Percentiles rank a stretch among this genome's conserved stretches.
Evolutionary conservation across 2,113 vertebrate genomes (phyloP).

Genomic region (Cygnus buccinator): DNA sequence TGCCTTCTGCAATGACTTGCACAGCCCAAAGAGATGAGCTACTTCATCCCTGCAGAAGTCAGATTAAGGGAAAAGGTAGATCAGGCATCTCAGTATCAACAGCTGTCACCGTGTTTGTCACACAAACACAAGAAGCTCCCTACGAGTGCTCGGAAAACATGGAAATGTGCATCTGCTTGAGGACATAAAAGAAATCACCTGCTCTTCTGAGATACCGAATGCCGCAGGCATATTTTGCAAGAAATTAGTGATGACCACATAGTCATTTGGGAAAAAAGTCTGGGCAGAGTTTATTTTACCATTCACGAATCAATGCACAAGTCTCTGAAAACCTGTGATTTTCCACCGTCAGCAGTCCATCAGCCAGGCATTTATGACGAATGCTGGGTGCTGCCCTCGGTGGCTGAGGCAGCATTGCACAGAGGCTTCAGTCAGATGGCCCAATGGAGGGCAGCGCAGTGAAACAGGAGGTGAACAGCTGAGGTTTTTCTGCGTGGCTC

Average conservation of each 20-base stretch:
- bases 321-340: slow-evolving; percentile 16
- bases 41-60: background rate
- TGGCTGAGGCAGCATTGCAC: background rate
- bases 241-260: slow-evolving; percentile 24
- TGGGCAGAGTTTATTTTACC: background rate
- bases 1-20: background rate
- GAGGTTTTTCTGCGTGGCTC: background rate
- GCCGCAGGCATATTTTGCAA: background rate
- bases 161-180: slow-evolving; percentile 39
- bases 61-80: slow-evolving; percentile 1
- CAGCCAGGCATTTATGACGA: background rate
- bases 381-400: background rate
- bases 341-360: background rate
- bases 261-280: slow-evolving; percentile 6
- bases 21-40: background rate
- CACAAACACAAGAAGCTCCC: background rate
- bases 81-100: background rate
- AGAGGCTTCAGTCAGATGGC: background rate
- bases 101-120: slow-evolving; percentile 29
- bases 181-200: slow-evolving; percentile 28
- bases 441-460: background rate
- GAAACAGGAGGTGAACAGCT: background rate
- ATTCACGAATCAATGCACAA: background rate
- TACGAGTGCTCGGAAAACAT: background rate
- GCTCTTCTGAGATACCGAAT: background rate